Evolutionary conservation across 2,113 vertebrate species (phyloP), one percentile per base, ranked within the genome.

Genomic region (Caranx melampygus): DNA sequence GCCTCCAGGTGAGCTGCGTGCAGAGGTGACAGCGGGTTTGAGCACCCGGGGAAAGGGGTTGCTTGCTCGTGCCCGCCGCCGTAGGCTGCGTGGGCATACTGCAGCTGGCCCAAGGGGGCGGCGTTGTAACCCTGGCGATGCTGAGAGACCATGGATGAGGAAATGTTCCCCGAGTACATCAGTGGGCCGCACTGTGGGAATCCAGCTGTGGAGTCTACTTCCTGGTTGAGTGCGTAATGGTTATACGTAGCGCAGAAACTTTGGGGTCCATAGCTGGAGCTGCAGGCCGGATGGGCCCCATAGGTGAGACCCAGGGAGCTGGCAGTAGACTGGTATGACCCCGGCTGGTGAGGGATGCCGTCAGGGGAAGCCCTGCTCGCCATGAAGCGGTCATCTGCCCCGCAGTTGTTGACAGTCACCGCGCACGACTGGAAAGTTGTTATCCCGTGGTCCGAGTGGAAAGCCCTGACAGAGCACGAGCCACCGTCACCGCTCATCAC

Each of bases 371-470:
- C 95, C 90, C 97, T 95, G 91, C 93, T 96, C 60, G 96, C 89
- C 81, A 97, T 89, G 88, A 98, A 99, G 73, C 96, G 96, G 58
- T 98, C 98, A 89, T 97, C 97, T 75, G 94, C 94, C 90, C 92
- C 93, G 94, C 97, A 97, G 91, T 93, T 96, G 93, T 96, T 96
- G 89, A 97, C 94, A 81, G 94, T 95, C 78, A 98, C 96, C 49
- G 97, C 97, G 78, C 97, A 99, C 57, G 98, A 97, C 93, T 97
- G 97, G 86, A 98, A 99, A 94, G 96, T 97, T 95, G 97, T 96
- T 96, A 98, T 96, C 92, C 97, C 97, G 92, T 97, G 97, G 58
- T 99, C 97, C 8, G 97, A 94, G 92, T 97, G 94, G 85, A 96
- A 97, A 87, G 96, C 93, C 92, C 97, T 92, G 76, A 97, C 95